phyloP scores from a whole-genome alignment of 2,888 invertebrate genomes.

The Sinohyriopsis cumingii region DNA sequence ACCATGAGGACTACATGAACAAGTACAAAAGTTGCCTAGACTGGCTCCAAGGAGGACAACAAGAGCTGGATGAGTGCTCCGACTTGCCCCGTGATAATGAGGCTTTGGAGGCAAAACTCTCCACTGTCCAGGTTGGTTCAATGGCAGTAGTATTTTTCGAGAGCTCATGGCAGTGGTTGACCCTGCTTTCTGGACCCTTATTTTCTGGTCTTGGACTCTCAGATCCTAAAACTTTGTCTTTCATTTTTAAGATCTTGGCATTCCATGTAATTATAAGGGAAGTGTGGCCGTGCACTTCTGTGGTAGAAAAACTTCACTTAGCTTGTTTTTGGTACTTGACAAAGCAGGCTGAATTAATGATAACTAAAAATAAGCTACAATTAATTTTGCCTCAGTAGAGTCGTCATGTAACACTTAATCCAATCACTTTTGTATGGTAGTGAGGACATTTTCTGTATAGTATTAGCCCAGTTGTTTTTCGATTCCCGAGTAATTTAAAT shows the following conservation, averaged over 20 bases:
- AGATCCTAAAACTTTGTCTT: neutral
- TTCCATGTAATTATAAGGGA: neutral
- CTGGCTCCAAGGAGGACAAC: slow-evolving; percentile 83
- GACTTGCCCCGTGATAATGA: slow-evolving; percentile 90
- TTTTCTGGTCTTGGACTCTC: neutral
- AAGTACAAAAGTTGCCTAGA: slow-evolving; percentile 80
- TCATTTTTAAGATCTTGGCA: neutral
- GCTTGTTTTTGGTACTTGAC: no score
- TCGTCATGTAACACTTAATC: no score
- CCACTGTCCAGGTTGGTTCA: slow-evolving; percentile 55
- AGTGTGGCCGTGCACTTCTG: no score
- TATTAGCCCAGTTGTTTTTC: no score
- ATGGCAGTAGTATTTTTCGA: neutral
- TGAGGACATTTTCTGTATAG: no score
- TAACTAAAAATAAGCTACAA: no score
- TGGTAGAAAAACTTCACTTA: no score
- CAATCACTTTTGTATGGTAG: no score
- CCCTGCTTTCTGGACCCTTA: neutral
- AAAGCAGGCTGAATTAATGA: no score
- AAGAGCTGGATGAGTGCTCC: slow-evolving; percentile 80
- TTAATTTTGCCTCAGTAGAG: no score
- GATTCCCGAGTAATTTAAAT: no score
- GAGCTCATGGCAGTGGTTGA: neutral
- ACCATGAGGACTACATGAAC: slow-evolving; percentile 86
- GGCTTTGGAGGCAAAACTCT: slow-evolving; percentile 76